Percentiles rank a stretch among this genome's conserved stretches.
These are phyloP conservation scores for Zoroaster sp. DNA, from an alignment of 53 echinoderm and acorn worm genomes.

Conservation along the genomic window DNA sequence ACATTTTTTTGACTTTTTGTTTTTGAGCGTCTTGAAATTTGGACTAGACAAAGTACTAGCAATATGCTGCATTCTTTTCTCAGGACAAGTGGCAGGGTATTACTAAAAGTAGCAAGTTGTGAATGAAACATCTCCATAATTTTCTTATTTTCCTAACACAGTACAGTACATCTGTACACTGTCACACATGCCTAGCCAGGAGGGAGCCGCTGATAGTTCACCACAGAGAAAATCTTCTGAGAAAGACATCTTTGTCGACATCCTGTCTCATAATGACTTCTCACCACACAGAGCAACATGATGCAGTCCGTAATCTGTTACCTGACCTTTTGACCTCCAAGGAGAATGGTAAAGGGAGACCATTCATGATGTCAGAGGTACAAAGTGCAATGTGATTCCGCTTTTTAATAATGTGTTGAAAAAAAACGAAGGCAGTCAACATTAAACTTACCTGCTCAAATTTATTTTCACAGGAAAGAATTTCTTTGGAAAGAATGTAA, in stretches of 20 bases:
- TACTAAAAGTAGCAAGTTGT: background rate
- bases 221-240: background rate
- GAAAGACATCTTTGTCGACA: background rate
- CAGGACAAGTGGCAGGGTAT: no score
- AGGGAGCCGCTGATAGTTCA: background rate
- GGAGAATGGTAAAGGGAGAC: background rate
- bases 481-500: background rate
- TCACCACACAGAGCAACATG: background rate
- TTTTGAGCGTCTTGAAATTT: no score
- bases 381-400: no score
- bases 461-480: background rate
- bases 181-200: background rate
- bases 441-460: background rate
- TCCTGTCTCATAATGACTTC: background rate
- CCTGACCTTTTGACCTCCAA: constrained; percentile 39
- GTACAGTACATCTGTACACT: background rate
- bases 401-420: background rate
- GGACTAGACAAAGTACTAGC: background rate
- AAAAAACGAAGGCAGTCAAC: background rate
- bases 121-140: background rate
- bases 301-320: background rate
- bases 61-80: background rate
- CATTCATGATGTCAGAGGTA: constrained; percentile 21
- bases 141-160: background rate
- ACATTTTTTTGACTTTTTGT: no score